These are phyloP conservation scores for Tamandua tetradactyla DNA, from an alignment of 2,797 vertebrate species.

Conservation along the genomic window DNA sequence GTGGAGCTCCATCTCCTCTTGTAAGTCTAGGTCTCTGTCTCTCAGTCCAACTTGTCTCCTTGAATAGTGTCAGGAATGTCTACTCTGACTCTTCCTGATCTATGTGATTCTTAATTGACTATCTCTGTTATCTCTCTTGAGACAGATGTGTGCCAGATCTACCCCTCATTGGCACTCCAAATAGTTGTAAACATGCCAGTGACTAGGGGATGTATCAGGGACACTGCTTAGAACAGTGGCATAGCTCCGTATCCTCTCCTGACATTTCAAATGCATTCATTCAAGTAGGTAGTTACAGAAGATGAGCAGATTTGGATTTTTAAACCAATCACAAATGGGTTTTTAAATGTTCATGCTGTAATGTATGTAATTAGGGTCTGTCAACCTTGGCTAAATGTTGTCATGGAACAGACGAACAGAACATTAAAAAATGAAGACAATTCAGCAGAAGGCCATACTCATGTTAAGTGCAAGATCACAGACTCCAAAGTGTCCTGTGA, in stretches of 20 bases:
- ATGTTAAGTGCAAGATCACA: not conserved
- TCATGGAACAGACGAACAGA: not conserved
- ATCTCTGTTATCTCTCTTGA: not conserved
- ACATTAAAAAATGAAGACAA: constrained; percentile 5
- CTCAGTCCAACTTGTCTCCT: not conserved
- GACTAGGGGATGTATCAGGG: not conserved
- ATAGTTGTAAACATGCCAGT: not conserved
- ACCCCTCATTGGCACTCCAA: not conserved
- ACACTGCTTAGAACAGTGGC: not conserved
- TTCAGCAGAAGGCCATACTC: not conserved
- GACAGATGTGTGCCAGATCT: not conserved
- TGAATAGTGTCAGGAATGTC: not conserved
- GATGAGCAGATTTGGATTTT: not conserved
- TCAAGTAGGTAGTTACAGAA: not conserved
- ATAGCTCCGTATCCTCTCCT: not conserved
- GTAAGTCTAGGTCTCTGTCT: not conserved
- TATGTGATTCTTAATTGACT: not conserved
- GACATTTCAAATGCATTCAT: not conserved
- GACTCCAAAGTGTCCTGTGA: not conserved
- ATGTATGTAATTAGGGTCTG: not conserved
- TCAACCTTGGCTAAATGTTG: not conserved
- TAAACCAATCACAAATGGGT: not conserved
- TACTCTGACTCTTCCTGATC: not conserved
- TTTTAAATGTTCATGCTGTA: constrained; percentile 9
- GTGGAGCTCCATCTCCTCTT: not conserved